A percentile compares a stretch with the other conserved stretches of the same genome.
Evolutionary conservation across 2,888 invertebrate genomes (phyloP).

Genomic region (Phyllotreta cruciferae): DNA sequence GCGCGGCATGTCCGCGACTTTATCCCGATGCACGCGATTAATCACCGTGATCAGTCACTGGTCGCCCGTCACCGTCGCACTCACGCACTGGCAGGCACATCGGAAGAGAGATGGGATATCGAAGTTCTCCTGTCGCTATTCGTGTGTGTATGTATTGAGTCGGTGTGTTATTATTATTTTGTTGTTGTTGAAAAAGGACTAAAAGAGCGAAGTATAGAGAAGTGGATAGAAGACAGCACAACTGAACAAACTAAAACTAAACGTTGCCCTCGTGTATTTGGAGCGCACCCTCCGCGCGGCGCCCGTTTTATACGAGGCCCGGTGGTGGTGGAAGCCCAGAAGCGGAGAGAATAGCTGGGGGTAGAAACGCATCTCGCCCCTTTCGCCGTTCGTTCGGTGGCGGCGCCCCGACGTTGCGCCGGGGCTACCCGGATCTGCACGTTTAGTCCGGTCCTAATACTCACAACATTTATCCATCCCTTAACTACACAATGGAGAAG

Average conservation of each 20-base stretch:
- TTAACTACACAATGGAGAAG: background rate
- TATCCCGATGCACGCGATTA: background rate
- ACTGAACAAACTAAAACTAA: slow-evolving; percentile 61
- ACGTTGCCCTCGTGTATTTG: slow-evolving; percentile 67
- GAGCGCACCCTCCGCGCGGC: slow-evolving; percentile 59
- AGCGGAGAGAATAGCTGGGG: slow-evolving; percentile 41
- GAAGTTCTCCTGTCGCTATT: too few species aligned
- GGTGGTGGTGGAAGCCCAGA: slow-evolving; percentile 41
- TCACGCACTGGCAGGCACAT: slow-evolving; percentile 39
- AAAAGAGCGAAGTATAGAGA: slow-evolving; percentile 50
- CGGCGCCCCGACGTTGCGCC: slow-evolving; percentile 36
- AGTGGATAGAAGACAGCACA: slow-evolving; percentile 60
- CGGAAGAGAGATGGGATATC: slow-evolving; percentile 32
- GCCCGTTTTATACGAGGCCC: slow-evolving; percentile 61
- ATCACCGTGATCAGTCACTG: slow-evolving; percentile 23
- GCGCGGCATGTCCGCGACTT: slow-evolving; percentile 74
- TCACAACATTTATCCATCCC: slow-evolving; percentile 1
- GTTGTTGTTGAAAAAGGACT: slow-evolving; percentile 25
- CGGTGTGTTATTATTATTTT: too few species aligned
- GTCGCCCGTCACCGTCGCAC: slow-evolving; percentile 25
- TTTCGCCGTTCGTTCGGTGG: slow-evolving; percentile 36
- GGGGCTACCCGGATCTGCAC: slow-evolving; percentile 33
- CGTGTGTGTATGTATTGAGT: too few species aligned
- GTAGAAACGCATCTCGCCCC: slow-evolving; percentile 38
- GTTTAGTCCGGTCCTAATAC: slow-evolving; percentile 40